phyloP scores from a whole-genome alignment of 2,888 invertebrate species.

The Danaus chrysippus region DNA sequence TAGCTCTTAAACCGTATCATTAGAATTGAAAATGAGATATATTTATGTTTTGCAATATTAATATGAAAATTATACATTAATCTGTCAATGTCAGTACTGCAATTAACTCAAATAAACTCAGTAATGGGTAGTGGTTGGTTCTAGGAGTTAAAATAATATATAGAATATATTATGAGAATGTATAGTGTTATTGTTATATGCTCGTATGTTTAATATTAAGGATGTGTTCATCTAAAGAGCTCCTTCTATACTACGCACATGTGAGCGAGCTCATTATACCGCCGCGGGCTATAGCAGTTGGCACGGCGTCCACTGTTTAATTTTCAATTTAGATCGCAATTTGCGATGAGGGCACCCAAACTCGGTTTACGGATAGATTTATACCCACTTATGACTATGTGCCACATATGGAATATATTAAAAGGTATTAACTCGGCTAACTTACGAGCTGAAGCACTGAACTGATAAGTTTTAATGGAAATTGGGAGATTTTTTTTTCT shows the following conservation, averaged over 20 bases:
- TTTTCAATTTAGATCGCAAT: constrained; percentile 81
- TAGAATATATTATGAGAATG: no score
- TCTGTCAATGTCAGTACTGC: not conserved
- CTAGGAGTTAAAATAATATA: no score
- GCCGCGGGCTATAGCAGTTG: constrained; percentile 39
- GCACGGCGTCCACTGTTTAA: constrained; percentile 66
- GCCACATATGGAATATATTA: constrained; percentile 64
- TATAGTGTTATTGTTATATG: not conserved
- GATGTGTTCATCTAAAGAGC: not conserved
- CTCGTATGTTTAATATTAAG: not conserved
- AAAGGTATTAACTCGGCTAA: constrained; percentile 71
- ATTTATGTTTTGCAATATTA: constrained; percentile 1
- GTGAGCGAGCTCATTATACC: constrained; percentile 26
- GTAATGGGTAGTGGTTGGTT: not conserved
- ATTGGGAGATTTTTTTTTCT: constrained; percentile 63
- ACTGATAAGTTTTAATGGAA: constrained; percentile 71
- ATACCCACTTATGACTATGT: constrained; percentile 54
- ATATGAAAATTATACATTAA: constrained; percentile 7
- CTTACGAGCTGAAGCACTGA: constrained; percentile 58
- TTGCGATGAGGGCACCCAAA: constrained; percentile 76
- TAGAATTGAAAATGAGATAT: constrained; percentile 5
- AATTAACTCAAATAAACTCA: not conserved
- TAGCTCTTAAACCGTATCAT: not conserved
- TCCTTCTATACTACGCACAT: constrained; percentile 18
- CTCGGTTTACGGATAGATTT: constrained; percentile 73